Percentiles rank a stretch among this genome's conserved stretches.
Evolutionary conservation across 2,888 invertebrate genomes (phyloP).

Genomic region (Drosophila atripex): DNA sequence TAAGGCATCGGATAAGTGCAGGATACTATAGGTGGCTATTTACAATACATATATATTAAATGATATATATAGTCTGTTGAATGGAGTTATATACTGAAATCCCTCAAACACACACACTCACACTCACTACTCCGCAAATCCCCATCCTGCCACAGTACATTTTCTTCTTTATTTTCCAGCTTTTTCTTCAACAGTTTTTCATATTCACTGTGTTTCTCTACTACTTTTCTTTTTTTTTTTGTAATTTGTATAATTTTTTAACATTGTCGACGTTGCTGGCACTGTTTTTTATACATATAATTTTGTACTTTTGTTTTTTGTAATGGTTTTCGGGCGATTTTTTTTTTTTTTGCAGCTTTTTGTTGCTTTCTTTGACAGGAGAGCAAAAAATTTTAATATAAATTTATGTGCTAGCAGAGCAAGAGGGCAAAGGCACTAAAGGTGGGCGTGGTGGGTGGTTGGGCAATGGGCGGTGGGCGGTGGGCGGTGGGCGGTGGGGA

Average conservation of each 20-base stretch:
- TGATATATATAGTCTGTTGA: not conserved
- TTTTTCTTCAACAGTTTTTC: conserved; percentile 34
- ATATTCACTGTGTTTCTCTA: not conserved
- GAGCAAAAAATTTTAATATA: conserved; percentile 69
- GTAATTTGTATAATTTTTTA: conserved; percentile 78
- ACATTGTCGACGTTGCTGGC: conserved; percentile 59
- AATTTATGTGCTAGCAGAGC: conserved; percentile 65
- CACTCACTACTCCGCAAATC: conserved; percentile 42
- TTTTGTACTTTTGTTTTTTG: too few relatives aligned
- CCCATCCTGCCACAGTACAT: conserved; percentile 60
- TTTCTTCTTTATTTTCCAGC: conserved; percentile 41
- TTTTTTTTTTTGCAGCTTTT: conserved; percentile 43
- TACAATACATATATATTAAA: not conserved
- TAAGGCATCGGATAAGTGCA: conserved; percentile 35
- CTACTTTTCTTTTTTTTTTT: conserved; percentile 46
- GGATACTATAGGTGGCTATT: conserved; percentile 4
- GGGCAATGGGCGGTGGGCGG: not conserved
- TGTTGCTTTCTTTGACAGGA: conserved; percentile 53
- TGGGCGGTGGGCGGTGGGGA: not conserved
- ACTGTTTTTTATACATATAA: conserved; percentile 22
- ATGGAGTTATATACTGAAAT: conserved; percentile 10
- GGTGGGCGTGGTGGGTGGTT: not conserved
- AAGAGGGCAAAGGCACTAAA: conserved; percentile 42
- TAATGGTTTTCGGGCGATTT: too few relatives aligned
- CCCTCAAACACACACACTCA: conserved; percentile 17